Base-by-base conservation (phyloP, 2,888 invertebrate genomes). In the Scotopteryx bipunctaria region DNA sequence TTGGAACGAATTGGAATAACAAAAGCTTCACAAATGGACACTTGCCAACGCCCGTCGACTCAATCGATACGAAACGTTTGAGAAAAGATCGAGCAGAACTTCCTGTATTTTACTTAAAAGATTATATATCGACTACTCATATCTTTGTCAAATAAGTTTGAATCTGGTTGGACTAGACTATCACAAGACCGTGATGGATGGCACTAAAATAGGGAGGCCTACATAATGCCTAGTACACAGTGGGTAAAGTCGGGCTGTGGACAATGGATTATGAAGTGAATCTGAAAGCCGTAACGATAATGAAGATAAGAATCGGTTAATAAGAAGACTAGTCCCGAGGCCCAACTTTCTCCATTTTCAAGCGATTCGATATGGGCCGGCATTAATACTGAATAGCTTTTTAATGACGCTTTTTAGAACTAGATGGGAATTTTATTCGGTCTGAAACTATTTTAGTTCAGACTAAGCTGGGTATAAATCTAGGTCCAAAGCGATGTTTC, bases 11-110 rank as follows among this genome's bases (percentile, higher is more conserved):
- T 73, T 68, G 67, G 67, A 72, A 73, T 76, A 76, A 78, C 74
- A 77, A 78, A 81, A 75, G 73, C 64, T 64, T 64, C 55, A 62
- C 67, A 68, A 73, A 76, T 81, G 81, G 81, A 78, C 74, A 73
- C 67, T 78, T 73, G 80, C 78, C 80, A 79, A 75, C 64, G 67
- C 58, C 53, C 55, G 59, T 65, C 61, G 55, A 52, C 59, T 61
- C 65, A 73, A 80, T 80, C 80, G 76, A 79, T 79, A 75, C 60
- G 62, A 62, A 62, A 57, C 62, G 64, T 59, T 66, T 44, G 54
- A 67, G 66, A 70, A 73, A 69, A 71, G 68, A 71, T 71, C 69
- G 61, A 40, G 46, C 21, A 14, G 32, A 19, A 17, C 60, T 61
- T n/a, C 3, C 13, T 15, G 2, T 15, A n/a, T 27, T 27, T 4